Evolutionary conservation across 2,797 vertebrate genomes (phyloP), one percentile per base, ranked within the genome.

Genomic region (Lutjanus argentimaculatus): DNA sequence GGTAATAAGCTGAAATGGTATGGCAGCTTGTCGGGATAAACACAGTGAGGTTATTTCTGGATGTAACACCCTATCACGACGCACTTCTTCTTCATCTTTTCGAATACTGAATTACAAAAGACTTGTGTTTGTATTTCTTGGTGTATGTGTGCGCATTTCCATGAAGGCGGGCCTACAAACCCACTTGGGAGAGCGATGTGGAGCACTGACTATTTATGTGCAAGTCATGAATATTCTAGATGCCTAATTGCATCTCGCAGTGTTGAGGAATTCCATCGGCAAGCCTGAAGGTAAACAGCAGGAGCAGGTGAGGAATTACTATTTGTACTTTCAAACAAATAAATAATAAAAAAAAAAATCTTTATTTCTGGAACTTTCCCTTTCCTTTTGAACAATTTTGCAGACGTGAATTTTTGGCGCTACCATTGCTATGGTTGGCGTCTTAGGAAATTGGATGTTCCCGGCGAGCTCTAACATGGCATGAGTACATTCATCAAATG

Each of bases 171-270:
- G 52, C 21, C 55, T 48, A 36, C 22, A 53, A 78, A 80, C 51
- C 51, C 74, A 68, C 85, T 63, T 40, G 70, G 76, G 78, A 84
- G 58, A 65, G 36, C 4, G 12, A 49, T 64, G 57, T 66, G 62
- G 57, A 8, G 40, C 13, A 30, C 55, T 21, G 70, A 77, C 53
- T 72, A 79, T 83, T 79, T 70, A 72, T 81, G 62, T 79, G 40
- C 40, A 64, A 78, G 51, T 89, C 82, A 87, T 84, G 74, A 87
- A 88, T 89, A 87, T 88, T 89, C 80, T 52, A 53, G 52, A 56
- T 21, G 45, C 57, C 49, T 82, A 82, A 84, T 77, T 81, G 65
- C 53, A 61, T 64, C 83, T 69, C 25, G 1, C 25, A 75, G 22
- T 73, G 55, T 82, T 84, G 63, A 88, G 57, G 68, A 78, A 74